Percentiles rank a stretch among this genome's conserved stretches.
phyloP scores from a whole-genome alignment of 92 coral and sea anemone genomes.

The Paramuricea clavata region DNA sequence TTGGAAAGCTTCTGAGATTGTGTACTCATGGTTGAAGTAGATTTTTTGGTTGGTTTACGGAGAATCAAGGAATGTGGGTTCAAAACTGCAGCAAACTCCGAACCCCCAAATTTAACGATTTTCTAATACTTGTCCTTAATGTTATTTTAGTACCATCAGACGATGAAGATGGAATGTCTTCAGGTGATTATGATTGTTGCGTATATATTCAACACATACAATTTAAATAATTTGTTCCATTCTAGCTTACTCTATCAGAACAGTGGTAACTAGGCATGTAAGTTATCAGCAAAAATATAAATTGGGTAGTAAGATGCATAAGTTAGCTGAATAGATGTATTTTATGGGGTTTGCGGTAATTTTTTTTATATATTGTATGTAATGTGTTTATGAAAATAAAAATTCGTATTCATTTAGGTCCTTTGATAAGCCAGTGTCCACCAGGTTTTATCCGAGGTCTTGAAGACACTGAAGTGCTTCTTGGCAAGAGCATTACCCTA shows the following conservation, averaged over 20 bases:
- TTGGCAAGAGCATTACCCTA: slow-evolving; percentile 71
- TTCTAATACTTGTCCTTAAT: not conserved
- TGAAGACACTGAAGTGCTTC: slow-evolving; percentile 77
- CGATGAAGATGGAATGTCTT: not conserved
- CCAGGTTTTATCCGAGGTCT: slow-evolving; percentile 88
- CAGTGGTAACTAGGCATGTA: too few relatives aligned
- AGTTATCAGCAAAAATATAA: too few relatives aligned
- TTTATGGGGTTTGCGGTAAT: too few relatives aligned
- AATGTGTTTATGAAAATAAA: too few relatives aligned
- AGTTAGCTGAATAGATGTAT: too few relatives aligned
- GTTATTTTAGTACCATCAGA: slow-evolving; percentile 49
- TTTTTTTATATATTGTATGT: too few relatives aligned
- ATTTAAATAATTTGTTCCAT: too few relatives aligned
- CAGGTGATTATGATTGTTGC: not conserved
- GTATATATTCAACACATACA: not conserved
- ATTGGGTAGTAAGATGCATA: too few relatives aligned
- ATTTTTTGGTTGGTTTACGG: too few relatives aligned
- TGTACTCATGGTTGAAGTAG: slow-evolving; percentile 29
- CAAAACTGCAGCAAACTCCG: too few relatives aligned
- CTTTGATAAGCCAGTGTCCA: slow-evolving; percentile 38
- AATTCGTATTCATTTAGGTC: not conserved
- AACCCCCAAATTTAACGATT: not conserved
- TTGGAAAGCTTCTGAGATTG: slow-evolving; percentile 65
- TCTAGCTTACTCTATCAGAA: too few relatives aligned
- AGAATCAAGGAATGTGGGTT: too few relatives aligned